Evolutionary conservation across 37 sponge, comb jelly and placozoan species (phyloP).

Genomic region (Amphimedon queenslandica): DNA sequence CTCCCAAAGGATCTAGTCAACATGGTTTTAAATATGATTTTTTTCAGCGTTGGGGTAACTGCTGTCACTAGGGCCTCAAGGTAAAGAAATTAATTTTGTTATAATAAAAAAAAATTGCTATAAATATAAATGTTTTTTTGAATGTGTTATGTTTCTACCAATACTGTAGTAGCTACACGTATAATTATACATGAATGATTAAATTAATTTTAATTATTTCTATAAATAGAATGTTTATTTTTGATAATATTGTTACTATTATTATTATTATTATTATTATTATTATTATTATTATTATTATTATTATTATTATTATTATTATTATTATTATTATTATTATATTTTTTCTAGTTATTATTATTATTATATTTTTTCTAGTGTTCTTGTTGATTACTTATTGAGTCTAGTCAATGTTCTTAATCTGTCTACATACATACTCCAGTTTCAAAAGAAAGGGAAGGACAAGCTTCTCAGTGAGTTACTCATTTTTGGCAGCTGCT

Average conservation of each 20-base stretch:
- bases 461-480: background rate
- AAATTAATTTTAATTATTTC: no score
- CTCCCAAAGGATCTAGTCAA: slow-evolving; percentile 83
- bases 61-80: slow-evolving; percentile 49
- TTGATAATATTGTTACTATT: no score
- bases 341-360: background rate
- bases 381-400: background rate
- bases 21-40: slow-evolving; percentile 49
- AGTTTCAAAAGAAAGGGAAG: background rate
- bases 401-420: background rate
- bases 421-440: background rate
- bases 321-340: no score
- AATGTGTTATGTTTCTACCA: background rate
- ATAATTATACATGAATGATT: no score
- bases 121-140: background rate
- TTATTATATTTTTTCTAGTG: no score
- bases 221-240: no score
- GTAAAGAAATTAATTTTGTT: slow-evolving; percentile 37
- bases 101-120: background rate
- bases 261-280: no score
- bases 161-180: no score
- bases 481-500: background rate
- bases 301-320: no score
- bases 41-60: slow-evolving; percentile 64
- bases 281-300: no score